Base-by-base conservation (phyloP, 2,797 vertebrate species). In the Psittacula derbiana region DNA sequence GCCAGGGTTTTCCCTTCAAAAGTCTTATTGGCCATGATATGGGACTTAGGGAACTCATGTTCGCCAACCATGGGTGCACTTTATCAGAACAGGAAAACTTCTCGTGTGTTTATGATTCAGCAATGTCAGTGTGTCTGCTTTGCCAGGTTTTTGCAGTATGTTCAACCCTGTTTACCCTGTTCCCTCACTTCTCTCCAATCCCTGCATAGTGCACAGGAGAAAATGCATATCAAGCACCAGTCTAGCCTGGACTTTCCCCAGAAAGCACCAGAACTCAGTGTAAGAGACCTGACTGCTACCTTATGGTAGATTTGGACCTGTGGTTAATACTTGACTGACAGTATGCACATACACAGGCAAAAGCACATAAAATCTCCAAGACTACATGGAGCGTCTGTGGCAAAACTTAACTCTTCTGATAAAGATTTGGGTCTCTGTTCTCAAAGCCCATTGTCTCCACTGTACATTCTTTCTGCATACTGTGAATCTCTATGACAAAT, bases 401-500 rank as follows among this genome's bases (percentile, higher is more conserved):
- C 9, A 92, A 64, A 86, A 82, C 1, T 3, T 78, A 72, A 4
- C 1, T 78, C 12, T 71, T 94, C 43, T 55, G 47, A 17, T 36
- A 67, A 64, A 69, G 16, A 87, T 64, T 30, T 85, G 31, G 8
- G 31, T 38, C 43, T 80, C 40, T 81, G 27, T 91, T 70, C 57
- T 89, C 64, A 82, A 90, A 93, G 8, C 6, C 33, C 0, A 3
- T 86, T 86, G 38, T 58, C 84, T 95, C 43, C 33, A n/a, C 58
- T 83, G n/a, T 65, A 33, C 69, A 92, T 96, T 93, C 33, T 88
- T 96, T 95, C 55, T 67, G 74, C 46, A 76, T 20, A 64, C 10
- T 33, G 72, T n/a, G 41, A 46, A 92, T 66, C 60, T 90, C 78
- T 94, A 65, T 89, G 60, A 72, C 72, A 94, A 93, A 95, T 83